phyloP scores from a whole-genome alignment of 2,113 vertebrate species.

The Zootoca vivipara region DNA sequence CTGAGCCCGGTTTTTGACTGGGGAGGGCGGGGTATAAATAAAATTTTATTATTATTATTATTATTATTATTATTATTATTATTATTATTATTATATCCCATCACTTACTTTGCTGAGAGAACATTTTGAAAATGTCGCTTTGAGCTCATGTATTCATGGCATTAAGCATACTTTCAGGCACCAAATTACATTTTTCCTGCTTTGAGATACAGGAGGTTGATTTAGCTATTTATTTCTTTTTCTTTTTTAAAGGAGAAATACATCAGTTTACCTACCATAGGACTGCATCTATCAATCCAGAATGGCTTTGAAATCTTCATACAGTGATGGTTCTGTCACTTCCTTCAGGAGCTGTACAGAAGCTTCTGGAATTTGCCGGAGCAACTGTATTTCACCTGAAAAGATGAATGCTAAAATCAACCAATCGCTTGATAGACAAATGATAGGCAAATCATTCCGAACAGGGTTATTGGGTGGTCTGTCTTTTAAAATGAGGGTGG shows the following conservation, averaged over 20 bases:
- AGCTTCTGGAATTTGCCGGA: slow-evolving; percentile 51
- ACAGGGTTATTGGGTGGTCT: background rate
- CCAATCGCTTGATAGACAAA: background rate
- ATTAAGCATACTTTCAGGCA: background rate
- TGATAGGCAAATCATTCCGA: background rate
- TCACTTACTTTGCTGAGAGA: background rate
- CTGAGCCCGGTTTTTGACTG: too few relatives aligned
- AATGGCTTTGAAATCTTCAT: slow-evolving; percentile 72
- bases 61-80: too few relatives aligned
- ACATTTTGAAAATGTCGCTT: background rate
- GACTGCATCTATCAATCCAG: slow-evolving; percentile 63
- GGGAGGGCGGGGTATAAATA: too few relatives aligned
- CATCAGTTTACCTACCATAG: background rate
- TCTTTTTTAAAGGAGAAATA: background rate
- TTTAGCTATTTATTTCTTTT: background rate
- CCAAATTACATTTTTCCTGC: background rate
- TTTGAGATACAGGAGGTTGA: background rate
- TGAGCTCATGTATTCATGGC: background rate
- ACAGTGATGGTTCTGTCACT: slow-evolving; percentile 51
- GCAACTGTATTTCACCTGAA: slow-evolving; percentile 62
- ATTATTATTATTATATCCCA: too few relatives aligned
- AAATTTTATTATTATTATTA: too few relatives aligned
- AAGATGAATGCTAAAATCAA: slow-evolving; percentile 3
- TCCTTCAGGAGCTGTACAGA: slow-evolving; percentile 58
- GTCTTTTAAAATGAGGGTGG: background rate